Evolutionary conservation across 2,113 vertebrate species (phyloP), one percentile per base, ranked within the genome.

Genomic region (Martes martes): DNA sequence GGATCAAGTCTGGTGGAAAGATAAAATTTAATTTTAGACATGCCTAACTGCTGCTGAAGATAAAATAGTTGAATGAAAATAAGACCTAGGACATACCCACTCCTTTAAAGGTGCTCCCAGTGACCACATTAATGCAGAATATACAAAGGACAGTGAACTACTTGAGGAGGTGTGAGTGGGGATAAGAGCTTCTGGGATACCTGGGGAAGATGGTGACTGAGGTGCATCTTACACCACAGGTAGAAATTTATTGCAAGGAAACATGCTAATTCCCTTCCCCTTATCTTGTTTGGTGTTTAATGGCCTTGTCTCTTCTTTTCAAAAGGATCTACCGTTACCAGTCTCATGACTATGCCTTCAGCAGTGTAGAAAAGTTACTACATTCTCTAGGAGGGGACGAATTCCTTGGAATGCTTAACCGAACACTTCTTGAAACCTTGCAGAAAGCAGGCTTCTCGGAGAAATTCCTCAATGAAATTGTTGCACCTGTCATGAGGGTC

Each of bases 281-380:
- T 10, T 39, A 2, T 83, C 31, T 80, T 69, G 1, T 69, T 93
- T 89, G 61, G 15, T 92, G 19, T 83, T 67, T 95, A 96, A 93
- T 69, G 74, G 31, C 1, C 24, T 18, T 42, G 93, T 93, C 89
- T 33, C 0, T 76, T 78, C 89, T 94, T 19, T 18, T 73, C 28
- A 42, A 4, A 98, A 99, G 99, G 98, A 99, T 99, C 98, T 99
- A 99, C 97, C 99, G 99, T 97, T 99, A 99, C 97, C 99, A 99
- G 98, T 99, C 99, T 89, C 99, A 99, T 0, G 99, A 99, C 28
- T 99, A 99, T 11, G 99, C 99, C 39, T 99, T 99, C 99, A 99
- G 99, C 96, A 99, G 96, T 4, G 99, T 99, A 18, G 99, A 99
- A 94, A 98, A 91, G 50, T 98, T 99, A 61, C 94, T 99, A 21